Conservation (phyloP, 1,140 invertebrate species). For the Parasteatoda tepidariorum region DNA sequence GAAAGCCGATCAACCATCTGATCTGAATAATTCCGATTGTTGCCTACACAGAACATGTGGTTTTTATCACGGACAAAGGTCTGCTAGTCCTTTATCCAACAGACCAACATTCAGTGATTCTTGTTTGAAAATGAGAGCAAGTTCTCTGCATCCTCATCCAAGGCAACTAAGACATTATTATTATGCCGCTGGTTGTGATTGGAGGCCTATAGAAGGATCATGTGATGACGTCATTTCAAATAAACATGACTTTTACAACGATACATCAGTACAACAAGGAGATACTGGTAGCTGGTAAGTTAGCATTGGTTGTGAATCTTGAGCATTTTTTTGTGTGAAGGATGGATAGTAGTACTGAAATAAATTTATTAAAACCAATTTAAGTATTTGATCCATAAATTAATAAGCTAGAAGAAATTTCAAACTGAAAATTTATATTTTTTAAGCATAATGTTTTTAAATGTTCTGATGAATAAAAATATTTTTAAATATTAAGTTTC, state of each 20-base stretch:
- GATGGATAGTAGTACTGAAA: too few species aligned
- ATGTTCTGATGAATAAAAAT: too few species aligned
- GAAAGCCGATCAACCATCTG: slow-evolving; percentile 35
- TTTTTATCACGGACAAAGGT: not conserved
- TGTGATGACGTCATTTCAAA: slow-evolving; percentile 14
- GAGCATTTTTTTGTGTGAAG: too few species aligned
- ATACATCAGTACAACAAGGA: not conserved
- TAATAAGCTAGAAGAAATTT: too few species aligned
- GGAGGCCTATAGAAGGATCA: slow-evolving; percentile 3
- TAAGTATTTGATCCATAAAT: too few species aligned
- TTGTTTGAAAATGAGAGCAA: slow-evolving; percentile 11
- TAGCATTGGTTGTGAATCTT: too few species aligned
- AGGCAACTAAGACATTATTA: slow-evolving; percentile 33
- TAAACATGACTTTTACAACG: slow-evolving; percentile 23
- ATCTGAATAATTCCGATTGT: slow-evolving; percentile 35
- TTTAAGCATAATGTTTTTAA: too few species aligned
- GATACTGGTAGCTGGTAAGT: slow-evolving; percentile 4
- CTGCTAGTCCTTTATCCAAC: slow-evolving; percentile 7
- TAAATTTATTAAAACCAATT: too few species aligned
- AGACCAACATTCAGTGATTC: slow-evolving; percentile 5
- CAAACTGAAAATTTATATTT: too few species aligned
- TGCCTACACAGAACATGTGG: slow-evolving; percentile 20
- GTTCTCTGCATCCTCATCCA: not conserved
- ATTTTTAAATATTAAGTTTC: too few species aligned
- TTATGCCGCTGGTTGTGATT: slow-evolving; percentile 22